phyloP scores from a whole-genome alignment of 2,888 invertebrate genomes.

The Caenorhabditis wallacei region DNA sequence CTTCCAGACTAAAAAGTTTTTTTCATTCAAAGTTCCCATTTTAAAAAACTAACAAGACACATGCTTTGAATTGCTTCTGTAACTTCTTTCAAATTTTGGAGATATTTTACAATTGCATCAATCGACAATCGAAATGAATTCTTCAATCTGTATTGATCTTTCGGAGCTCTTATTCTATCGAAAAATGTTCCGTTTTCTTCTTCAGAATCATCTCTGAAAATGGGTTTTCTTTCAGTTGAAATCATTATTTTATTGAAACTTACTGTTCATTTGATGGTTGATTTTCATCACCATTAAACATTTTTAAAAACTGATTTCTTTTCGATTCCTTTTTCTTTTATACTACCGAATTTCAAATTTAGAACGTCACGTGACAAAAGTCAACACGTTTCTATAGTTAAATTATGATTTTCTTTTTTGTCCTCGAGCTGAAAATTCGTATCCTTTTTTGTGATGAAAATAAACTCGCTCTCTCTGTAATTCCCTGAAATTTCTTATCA shows the following conservation, averaged over 20 bases:
- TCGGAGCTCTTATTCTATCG: constrained; percentile 14
- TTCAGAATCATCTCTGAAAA: constrained; percentile 38
- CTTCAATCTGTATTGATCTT: constrained; percentile 28
- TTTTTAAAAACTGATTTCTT: constrained; percentile 14
- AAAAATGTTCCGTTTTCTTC: constrained; percentile 22
- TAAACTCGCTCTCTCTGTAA: constrained; percentile 15
- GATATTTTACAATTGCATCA: constrained; percentile 28
- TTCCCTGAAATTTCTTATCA: constrained; percentile 29
- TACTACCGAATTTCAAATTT: not conserved
- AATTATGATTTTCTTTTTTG: too few relatives aligned
- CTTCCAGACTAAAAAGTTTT: constrained; percentile 37
- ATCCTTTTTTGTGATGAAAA: not conserved
- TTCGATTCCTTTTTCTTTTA: not conserved
- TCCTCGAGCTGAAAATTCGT: not conserved
- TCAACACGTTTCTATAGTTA: too few relatives aligned
- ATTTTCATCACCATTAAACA: constrained; percentile 6
- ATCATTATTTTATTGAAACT: not conserved
- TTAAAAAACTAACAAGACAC: constrained; percentile 11
- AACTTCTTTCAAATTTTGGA: not conserved
- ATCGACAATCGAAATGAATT: constrained; percentile 6
- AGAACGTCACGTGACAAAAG: not conserved
- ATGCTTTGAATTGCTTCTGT: constrained; percentile 21
- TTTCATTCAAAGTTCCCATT: not conserved
- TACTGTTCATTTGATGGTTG: constrained; percentile 1
- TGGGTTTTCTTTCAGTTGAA: too few relatives aligned